Base-by-base conservation (phyloP, 2,113 vertebrate genomes). In the Ia io region DNA sequence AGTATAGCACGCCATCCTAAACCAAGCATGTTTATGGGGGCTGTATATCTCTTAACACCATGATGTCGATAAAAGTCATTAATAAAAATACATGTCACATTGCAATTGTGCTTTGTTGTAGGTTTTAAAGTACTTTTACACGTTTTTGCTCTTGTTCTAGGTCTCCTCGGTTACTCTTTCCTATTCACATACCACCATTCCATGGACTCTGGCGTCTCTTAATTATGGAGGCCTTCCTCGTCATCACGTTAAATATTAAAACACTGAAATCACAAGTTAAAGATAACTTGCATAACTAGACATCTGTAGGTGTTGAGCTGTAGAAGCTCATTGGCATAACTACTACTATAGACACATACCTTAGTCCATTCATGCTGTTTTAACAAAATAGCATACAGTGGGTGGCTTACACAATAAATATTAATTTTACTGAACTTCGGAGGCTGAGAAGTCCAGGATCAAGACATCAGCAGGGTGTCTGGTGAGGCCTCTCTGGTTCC, bases 1-100 rank as follows among this genome's bases (percentile, higher is more conserved):
- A 40, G 18, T 23, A 1, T 2, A 1, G 12, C 8, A 0, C 1
- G 0, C 3, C 2, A 44, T 32, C 59, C 71, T 51, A 17, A 69
- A 51, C 59, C n/a, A 12, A 42, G 53, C 30, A 22, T 8, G 35
- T 42, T 7, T 35, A 3, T 16, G 14, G 56, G 30, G 16, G 51
- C 42, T 37, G 42, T 28, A 2, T 17, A 25, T 22, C 17, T 44
- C 25, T 70, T 25, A 16, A 40, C 16, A 3, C 37, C 11, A 8
- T 37, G 4, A 17, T 17, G 1, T 82, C 56, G 67, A 47, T 44
- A 51, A 47, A 73, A 22, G 20, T 8, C 42, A 32, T 25, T 74
- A 47, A 30, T 47, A 74, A 74, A 74, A 74, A 17, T 22, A 16
- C 3, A 5, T 2, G 12, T 25, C 28, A 8, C 37, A 0, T 56